Evolutionary conservation across 1,140 invertebrate species (phyloP).

Genomic region (Ostrea denselamellosa): DNA sequence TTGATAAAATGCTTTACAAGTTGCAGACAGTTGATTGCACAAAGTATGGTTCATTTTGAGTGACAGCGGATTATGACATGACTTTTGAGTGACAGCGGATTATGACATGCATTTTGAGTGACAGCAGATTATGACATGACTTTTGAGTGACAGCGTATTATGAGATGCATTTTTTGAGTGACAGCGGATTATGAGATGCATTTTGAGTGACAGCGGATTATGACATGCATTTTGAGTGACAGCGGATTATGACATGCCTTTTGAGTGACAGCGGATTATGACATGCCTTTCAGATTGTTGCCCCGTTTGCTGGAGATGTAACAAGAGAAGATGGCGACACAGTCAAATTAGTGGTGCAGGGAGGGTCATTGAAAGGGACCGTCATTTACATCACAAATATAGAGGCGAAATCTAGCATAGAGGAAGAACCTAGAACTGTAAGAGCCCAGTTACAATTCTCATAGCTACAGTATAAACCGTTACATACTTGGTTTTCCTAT

Average conservation of each 20-base stretch:
- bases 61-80: too few species aligned
- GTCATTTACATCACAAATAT: constrained; percentile 35
- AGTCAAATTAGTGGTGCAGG: constrained; percentile 14
- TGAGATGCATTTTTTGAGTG: too few species aligned
- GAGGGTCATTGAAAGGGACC: constrained; percentile 7
- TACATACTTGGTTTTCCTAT: too few species aligned
- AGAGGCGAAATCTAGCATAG: neutral
- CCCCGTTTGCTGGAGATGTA: constrained; percentile 5
- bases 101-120: too few species aligned
- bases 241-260: too few species aligned
- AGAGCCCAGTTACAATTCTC: neutral
- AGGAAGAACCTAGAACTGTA: constrained; percentile 21
- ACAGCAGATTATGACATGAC: too few species aligned
- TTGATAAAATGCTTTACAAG: too few species aligned
- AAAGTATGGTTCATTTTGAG: too few species aligned
- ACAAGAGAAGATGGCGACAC: constrained; percentile 30
- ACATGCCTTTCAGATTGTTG: constrained; percentile 10
- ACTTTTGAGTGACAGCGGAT: too few species aligned
- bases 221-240: too few species aligned
- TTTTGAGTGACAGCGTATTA: neutral
- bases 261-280: neutral
- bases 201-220: neutral
- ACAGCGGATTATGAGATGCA: too few species aligned
- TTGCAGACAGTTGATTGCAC: too few species aligned
- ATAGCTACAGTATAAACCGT: neutral